Base-by-base conservation (phyloP, 2,888 invertebrate species). In the Neria commutata region DNA sequence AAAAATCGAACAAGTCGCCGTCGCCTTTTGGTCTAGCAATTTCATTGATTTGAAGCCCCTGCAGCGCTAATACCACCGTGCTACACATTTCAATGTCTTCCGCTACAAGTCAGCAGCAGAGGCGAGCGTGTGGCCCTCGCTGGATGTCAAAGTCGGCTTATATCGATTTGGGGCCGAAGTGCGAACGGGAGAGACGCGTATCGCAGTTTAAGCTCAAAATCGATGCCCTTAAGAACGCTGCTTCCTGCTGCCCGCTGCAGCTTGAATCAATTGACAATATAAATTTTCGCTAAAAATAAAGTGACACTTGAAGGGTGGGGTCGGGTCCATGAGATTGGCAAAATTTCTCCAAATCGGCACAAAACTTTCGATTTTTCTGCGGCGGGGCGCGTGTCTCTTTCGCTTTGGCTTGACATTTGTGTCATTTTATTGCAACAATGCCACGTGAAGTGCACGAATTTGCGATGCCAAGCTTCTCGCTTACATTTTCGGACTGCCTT, bases 61-160 rank as follows among this genome's bases (percentile, higher is more conserved):
- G n/a, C n/a, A n/a, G n/a, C n/a, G n/a, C n/a, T n/a, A n/a, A n/a
- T n/a, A n/a, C n/a, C n/a, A n/a, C n/a, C n/a, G n/a, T n/a, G n/a
- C n/a, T 29, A 29, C 29, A 29, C 29, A 29, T 29, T 29, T 29
- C 29, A 29, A 29, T 29, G 29, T 29, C 29, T 29, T 6, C 11
- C 29, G 11, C 11, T 29, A 11, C 29, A 29, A 29, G 6, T 52
- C 29, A 33, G 25, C 14, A 61, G 14, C 26, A 48, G 26, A 23
- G 8, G 23, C 3, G 24, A 4, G 23, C n/a, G n/a, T 26, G 14
- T 4, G 8, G 8, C 2, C 5, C 4, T 21, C 46, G n/a, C 8
- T 29, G 11, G 50, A 65, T 73, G 73, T 69, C 68, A 72, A 26
- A 29, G 57, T 65, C 68, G 60, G 66, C 71, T 73, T 72, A 72